Base-by-base conservation (phyloP, 2,113 vertebrate genomes). In the Ictidomys tridecemlineatus region DNA sequence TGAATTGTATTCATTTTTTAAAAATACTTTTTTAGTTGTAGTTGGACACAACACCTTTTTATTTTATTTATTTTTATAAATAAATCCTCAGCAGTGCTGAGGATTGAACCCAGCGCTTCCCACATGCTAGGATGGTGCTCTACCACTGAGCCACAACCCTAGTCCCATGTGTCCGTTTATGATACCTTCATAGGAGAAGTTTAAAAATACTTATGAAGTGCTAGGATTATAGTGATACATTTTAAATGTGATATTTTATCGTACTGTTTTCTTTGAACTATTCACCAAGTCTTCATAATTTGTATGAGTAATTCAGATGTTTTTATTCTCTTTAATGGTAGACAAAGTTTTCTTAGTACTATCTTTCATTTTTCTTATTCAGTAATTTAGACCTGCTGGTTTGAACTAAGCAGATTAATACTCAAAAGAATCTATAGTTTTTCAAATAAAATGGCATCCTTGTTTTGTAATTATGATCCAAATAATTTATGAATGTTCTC, bases 371-470 rank as follows among this genome's bases (percentile, higher is more conserved):
- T 97, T 94, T 96, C 28, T n/a, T 14, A 83, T 58, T 94, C 16
- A 90, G 34, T 83, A 96, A 69, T 80, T 80, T 84, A 56, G 80
- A 88, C 17, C 20, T 91, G 2, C 8, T 91, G 14, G 10, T 77
- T 90, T 90, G 56, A 95, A 84, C 30, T 72, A 7, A 51, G 0
- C 16, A 74, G 8, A 58, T 95, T 94, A 93, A 91, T n/a, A 93
- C 42, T 69, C 34, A 69, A 89, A 94, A 95, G 5, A 86, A 92
- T 67, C n/a, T n/a, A 95, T n/a, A 95, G n/a, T 92, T 97, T 96
- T 80, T 94, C 8, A 73, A 84, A 45, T 96, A 70, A 85, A 95
- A 48, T 76, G 9, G 0, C 26, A 56, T 17, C 80, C 92, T 67
- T 72, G 20, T 91, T 92, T 95, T 91, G 12, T 92, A 94, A 65